Conservation (phyloP, 2,888 invertebrate genomes). For the Dendrolimus houi region DNA sequence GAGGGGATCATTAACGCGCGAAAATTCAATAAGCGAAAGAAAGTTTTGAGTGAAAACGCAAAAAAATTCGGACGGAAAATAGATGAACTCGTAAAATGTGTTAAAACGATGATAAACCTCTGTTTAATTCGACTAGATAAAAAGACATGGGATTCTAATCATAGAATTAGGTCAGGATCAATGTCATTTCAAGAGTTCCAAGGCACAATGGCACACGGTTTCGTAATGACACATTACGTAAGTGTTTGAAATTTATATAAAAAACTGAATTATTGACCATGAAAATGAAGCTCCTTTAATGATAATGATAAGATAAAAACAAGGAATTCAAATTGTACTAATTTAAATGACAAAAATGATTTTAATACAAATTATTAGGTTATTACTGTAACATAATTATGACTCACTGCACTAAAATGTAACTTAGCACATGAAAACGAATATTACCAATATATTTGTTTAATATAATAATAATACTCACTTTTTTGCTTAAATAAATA, state of each 20-base stretch:
- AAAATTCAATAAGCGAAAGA: background rate
- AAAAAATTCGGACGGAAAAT: background rate
- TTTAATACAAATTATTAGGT: background rate
- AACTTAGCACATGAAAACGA: background rate
- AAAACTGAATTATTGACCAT: background rate
- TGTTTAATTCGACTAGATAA: background rate
- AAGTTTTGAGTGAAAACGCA: too few species aligned
- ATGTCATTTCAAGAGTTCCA: conserved; percentile 56
- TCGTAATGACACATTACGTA: conserved; percentile 67
- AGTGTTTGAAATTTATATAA: conserved; percentile 25
- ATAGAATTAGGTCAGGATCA: conserved; percentile 58
- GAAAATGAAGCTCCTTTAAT: background rate
- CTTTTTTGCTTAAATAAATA: background rate
- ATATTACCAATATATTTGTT: background rate
- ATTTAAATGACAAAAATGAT: background rate
- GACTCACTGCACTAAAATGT: background rate
- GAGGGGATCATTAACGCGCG: background rate
- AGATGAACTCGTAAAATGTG: background rate
- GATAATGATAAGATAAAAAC: background rate
- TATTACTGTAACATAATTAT: background rate
- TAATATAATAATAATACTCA: background rate
- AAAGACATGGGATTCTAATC: background rate
- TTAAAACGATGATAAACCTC: background rate
- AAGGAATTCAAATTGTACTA: background rate
- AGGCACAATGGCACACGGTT: conserved; percentile 35